These are phyloP conservation scores for Myiagra hebetior DNA, from an alignment of 2,113 vertebrate species.

Conservation along the genomic window DNA sequence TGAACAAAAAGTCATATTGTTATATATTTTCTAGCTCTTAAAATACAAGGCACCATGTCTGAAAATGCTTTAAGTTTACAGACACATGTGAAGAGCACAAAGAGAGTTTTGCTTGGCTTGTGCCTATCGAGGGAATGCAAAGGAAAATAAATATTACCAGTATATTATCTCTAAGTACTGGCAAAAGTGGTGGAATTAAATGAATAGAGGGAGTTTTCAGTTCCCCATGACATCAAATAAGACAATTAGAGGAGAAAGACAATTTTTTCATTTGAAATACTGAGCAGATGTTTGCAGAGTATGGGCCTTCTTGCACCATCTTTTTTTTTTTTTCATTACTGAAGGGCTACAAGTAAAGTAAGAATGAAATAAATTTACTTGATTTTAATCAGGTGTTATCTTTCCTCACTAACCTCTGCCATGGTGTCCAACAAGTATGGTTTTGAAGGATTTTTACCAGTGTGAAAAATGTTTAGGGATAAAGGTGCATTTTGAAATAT, in stretches of 20 bases:
- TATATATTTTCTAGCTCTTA: not conserved
- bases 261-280: not conserved
- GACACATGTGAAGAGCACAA: not conserved
- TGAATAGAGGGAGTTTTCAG: not conserved
- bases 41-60: not conserved
- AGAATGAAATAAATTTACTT: not conserved
- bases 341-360: not conserved
- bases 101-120: not conserved
- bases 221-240: not conserved
- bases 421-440: not conserved
- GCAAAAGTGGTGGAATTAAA: not conserved
- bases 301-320: not conserved
- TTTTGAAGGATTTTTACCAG: not conserved
- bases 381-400: not conserved
- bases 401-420: not conserved
- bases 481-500: not conserved
- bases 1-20: not conserved
- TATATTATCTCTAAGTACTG: not conserved
- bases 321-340: not conserved
- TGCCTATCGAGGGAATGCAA: not conserved
- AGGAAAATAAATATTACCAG: not conserved
- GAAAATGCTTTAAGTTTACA: not conserved
- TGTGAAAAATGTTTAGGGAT: rapidly evolving
- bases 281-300: not conserved
- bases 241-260: not conserved